These are phyloP conservation scores for Drymodes brunneopygia DNA, from an alignment of 2,113 vertebrate species.

Conservation along the genomic window DNA sequence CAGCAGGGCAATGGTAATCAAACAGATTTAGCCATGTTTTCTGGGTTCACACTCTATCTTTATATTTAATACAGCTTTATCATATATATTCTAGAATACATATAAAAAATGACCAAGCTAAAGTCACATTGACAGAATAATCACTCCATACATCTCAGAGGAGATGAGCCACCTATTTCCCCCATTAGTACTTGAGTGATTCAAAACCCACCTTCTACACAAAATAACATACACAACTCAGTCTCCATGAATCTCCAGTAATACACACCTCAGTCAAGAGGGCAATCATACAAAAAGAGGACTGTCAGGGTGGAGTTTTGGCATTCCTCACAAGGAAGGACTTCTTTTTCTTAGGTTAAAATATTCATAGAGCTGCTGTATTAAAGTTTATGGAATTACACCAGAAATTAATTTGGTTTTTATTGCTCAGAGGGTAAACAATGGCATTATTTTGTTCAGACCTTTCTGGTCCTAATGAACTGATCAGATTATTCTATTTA, in stretches of 20 bases:
- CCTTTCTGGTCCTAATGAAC: conserved; percentile 28
- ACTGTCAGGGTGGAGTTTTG: not conserved
- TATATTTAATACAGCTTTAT: not conserved
- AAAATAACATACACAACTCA: not conserved
- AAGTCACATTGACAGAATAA: not conserved
- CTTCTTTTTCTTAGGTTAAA: not conserved
- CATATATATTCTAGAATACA: not conserved
- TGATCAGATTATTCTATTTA: conserved; percentile 34
- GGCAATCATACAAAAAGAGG: not conserved
- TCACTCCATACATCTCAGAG: not conserved
- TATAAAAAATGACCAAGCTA: not conserved
- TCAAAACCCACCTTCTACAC: not conserved
- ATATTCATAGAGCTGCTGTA: not conserved
- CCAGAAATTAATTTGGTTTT: not conserved
- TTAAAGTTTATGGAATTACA: not conserved
- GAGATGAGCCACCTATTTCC: not conserved
- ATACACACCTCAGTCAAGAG: not conserved
- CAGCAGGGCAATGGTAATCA: not conserved
- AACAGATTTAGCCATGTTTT: not conserved
- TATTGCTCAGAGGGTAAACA: not conserved
- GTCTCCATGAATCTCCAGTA: not conserved
- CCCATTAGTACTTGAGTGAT: not conserved
- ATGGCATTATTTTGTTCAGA: not conserved
- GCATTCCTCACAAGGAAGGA: not conserved
- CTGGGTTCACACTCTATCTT: not conserved